Base-by-base conservation (phyloP, 1,140 invertebrate genomes). In the Neodiprion virginianus region DNA sequence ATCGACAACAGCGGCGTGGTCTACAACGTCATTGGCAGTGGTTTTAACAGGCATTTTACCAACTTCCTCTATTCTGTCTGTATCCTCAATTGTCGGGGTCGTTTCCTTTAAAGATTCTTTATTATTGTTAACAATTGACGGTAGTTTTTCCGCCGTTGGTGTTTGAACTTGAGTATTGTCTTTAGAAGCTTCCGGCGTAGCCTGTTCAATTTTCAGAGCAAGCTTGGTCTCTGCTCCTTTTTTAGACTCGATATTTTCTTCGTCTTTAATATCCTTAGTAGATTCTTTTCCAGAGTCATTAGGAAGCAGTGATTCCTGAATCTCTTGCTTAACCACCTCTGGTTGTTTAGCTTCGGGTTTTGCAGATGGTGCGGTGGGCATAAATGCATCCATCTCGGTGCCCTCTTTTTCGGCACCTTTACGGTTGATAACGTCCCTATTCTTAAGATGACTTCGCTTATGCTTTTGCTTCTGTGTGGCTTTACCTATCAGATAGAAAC, bases 381-480 rank as follows among this genome's bases (percentile, higher is more conserved):
- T 82, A 77, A 89, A 89, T 48, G 89, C 88, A 79, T 90, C 89
- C 89, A 90, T 90, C 71, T 90, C 89, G 7, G 88, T 87, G 66
- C 88, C 89, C 76, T 89, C 89, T 78, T 90, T 90, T 53, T 90
- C 89, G 10, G 86, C 85, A 72, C 89, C 88, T 74, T 85, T 88
- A 12, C 86, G 85, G 78, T 89, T 90, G 8, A 87, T 72, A 40
- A 40, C 2, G 21, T 89, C 88, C 71, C 84, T 82, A 8, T 76
- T 78, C 75, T 87, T 88, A 17, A 83, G 79, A 73, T 87, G 87
- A 48, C 76, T 84, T 40, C 72, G 76, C 72, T 89, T 89, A 65
- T 76, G 86, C 47, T 88, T 88, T 48, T 86, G 85, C 61, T 87
- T 87, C 75, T 87, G 87, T 79, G 82, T 82, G 40, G 79, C 79